Evolutionary conservation across 2,888 invertebrate genomes (phyloP).

Genomic region (Oegoconia quadripuncta): DNA sequence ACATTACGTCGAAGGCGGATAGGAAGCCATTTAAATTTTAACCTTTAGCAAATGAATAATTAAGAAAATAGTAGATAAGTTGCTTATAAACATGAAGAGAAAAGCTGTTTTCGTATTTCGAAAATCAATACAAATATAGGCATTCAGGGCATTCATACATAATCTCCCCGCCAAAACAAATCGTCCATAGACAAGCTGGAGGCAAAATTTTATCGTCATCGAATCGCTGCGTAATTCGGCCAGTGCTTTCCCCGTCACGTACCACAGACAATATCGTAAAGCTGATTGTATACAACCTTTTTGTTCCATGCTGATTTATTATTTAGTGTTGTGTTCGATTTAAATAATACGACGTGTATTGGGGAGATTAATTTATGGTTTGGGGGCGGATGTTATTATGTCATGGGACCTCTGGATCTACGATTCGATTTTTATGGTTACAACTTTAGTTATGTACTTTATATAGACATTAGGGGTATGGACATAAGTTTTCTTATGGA

Average conservation of each 20-base stretch:
- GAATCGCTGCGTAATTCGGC: slow-evolving; percentile 51
- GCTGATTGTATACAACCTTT: slow-evolving; percentile 30
- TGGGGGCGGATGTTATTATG: slow-evolving; percentile 14
- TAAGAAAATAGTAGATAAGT: no score
- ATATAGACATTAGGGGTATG: no score
- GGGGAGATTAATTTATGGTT: slow-evolving; percentile 20
- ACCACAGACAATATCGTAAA: slow-evolving; percentile 39
- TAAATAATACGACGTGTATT: slow-evolving; percentile 14
- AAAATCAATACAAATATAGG: slow-evolving; percentile 7
- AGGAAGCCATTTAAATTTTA: no score
- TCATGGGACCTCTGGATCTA: no score
- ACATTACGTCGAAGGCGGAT: no score
- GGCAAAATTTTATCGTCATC: slow-evolving; percentile 35
- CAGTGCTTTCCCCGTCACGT: slow-evolving; percentile 57
- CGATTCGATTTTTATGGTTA: no score
- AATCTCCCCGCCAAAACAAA: slow-evolving; percentile 43
- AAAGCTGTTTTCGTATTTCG: no score
- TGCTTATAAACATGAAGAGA: no score
- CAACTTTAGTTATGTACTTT: no score
- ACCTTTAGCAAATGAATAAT: no score
- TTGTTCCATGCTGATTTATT: slow-evolving; percentile 36
- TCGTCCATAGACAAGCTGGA: slow-evolving; percentile 31
- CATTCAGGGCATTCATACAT: no score
- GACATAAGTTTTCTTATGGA: no score
- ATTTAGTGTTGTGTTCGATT: slow-evolving; percentile 20